Base-by-base conservation (phyloP, 2,797 vertebrate species). In the Pyrocephalus nanus region DNA sequence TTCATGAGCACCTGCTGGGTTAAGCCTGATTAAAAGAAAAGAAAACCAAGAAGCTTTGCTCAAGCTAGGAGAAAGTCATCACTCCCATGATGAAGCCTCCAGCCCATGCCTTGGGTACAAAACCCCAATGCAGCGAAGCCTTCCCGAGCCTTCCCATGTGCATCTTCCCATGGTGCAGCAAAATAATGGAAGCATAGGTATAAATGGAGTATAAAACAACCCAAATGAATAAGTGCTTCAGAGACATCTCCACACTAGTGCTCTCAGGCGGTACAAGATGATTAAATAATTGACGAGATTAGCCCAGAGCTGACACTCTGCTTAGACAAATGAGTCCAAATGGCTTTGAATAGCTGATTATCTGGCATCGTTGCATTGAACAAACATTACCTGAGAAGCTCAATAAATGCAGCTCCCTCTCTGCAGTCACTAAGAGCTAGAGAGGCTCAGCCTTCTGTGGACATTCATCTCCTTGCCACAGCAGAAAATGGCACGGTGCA, bases 271-370 rank as follows among this genome's bases (percentile, higher is more conserved):
- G 30, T 60, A 65, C 22, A 71, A 74, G 69, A 61, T 2, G 3
- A 57, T 79, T 42, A 79, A 75, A 61, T 71, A 72, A 79, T 38
- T 53, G 25, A 7, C 25, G 55, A 88, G 69, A 79, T 73, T 73
- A 88, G 64, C 67, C 51, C 2, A 26, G 83, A 84, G 32, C 19
- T 84, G 62, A 76, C 50, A 82, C 23, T 74, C 57, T 81, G 21
- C 38, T 91, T 71, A 82, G 73, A 75, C 50, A 86, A 93, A 92
- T 5, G 14, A 54, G 11, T 54, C 50, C 70, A 90, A 91, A 83
- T 92, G 82, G 73, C 85, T 93, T 86, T 95, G 82, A 91, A 86
- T 45, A 92, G 81, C 84, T 75, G 61, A 74, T 90, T 91, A 92
- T 70, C 69, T 15, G 4, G 60, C 22, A 2, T 27, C 10, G 0